These are phyloP conservation scores for Threskiornis aethiopicus DNA, from an alignment of 2,797 vertebrate species.

Conservation along the genomic window DNA sequence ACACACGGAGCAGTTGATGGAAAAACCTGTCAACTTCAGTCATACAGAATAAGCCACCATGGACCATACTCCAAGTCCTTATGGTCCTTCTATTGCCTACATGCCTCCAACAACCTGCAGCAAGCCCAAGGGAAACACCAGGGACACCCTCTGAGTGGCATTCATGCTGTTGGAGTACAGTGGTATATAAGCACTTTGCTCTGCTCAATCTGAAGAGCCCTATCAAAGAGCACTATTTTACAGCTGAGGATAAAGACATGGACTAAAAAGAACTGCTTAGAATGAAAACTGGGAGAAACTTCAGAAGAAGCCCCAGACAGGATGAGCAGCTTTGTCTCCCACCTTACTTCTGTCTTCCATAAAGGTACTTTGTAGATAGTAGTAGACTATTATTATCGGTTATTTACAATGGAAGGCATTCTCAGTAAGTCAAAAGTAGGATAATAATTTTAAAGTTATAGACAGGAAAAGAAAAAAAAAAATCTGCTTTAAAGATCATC, in stretches of 20 bases:
- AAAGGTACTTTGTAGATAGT: neutral
- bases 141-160: neutral
- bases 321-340: neutral
- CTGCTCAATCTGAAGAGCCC: neutral
- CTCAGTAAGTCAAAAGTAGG: neutral
- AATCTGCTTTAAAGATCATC: neutral
- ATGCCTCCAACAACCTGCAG: neutral
- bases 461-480: neutral
- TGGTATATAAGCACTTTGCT: neutral
- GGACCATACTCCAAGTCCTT: neutral
- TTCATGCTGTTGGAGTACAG: neutral
- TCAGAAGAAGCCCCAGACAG: neutral
- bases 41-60: neutral
- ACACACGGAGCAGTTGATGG: neutral
- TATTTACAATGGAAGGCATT: neutral
- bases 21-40: neutral
- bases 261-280: neutral
- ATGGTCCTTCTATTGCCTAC: neutral
- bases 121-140: neutral
- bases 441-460: neutral
- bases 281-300: neutral
- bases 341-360: neutral
- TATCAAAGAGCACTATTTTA: neutral
- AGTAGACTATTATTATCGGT: neutral
- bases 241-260: neutral